phyloP scores from a whole-genome alignment of 92 coral and sea anemone genomes.

The Epizoanthus rinbou region DNA sequence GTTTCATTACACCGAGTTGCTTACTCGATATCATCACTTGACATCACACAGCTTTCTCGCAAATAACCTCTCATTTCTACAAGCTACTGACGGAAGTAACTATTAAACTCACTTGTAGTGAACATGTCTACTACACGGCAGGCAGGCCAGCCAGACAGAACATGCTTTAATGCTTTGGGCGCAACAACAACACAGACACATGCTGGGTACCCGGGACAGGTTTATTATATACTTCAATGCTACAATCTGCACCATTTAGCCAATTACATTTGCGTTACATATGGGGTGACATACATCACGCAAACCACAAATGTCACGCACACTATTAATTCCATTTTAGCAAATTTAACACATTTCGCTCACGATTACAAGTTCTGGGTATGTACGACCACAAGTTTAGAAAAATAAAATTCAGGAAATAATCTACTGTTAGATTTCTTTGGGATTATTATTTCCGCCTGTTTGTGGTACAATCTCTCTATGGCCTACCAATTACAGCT shows the following conservation, averaged over 20 bases:
- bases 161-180: slow-evolving; percentile 21
- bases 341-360: background rate
- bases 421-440: too few relatives aligned
- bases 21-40: too few relatives aligned
- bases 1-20: too few relatives aligned
- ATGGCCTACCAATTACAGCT: too few relatives aligned
- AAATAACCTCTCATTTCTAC: too few relatives aligned
- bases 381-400: background rate
- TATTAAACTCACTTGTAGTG: too few relatives aligned
- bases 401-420: slow-evolving; percentile 4
- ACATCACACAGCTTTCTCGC: too few relatives aligned
- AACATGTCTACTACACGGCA: background rate
- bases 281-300: background rate
- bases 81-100: too few relatives aligned
- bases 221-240: slow-evolving; percentile 11
- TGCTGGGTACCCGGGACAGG: slow-evolving; percentile 5
- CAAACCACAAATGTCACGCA: slow-evolving; percentile 1
- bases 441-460: too few relatives aligned
- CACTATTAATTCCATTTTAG: background rate
- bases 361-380: background rate
- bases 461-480: too few relatives aligned
- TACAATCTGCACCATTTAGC: background rate
- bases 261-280: background rate
- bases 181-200: slow-evolving; percentile 20
- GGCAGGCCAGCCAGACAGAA: slow-evolving; percentile 39